A percentile compares a stretch with the other conserved stretches of the same genome.
Conservation (phyloP, 2,888 invertebrate species). For the Plagodis dolabraria region DNA sequence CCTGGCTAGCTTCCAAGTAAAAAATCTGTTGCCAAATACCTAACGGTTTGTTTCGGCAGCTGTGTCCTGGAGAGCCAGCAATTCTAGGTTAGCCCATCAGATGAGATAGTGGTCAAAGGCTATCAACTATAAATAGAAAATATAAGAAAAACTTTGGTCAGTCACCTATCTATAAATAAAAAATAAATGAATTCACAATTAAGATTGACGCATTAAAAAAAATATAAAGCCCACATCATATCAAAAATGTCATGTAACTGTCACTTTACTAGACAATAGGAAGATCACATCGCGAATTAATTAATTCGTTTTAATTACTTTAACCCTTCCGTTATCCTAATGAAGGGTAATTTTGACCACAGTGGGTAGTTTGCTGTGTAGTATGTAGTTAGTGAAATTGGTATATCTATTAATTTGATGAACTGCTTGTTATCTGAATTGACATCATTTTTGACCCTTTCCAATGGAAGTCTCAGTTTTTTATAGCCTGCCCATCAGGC, state of each 20-base stretch:
- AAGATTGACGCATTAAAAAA: slow-evolving; percentile 13
- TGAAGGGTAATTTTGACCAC: slow-evolving; percentile 40
- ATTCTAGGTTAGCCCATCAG: too few species aligned
- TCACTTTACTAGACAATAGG: slow-evolving; percentile 56
- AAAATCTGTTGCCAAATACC: too few species aligned
- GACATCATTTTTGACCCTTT: not conserved
- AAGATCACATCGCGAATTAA: slow-evolving; percentile 60
- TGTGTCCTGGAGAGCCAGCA: too few species aligned
- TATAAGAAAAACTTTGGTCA: too few species aligned
- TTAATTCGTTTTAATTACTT: slow-evolving; percentile 69
- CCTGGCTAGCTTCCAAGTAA: too few species aligned
- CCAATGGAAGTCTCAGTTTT: too few species aligned
- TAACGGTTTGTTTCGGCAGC: too few species aligned
- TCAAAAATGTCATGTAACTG: slow-evolving; percentile 68
- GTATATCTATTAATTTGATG: slow-evolving; percentile 16
- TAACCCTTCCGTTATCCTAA: slow-evolving; percentile 61
- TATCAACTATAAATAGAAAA: too few species aligned
- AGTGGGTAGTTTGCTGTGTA: slow-evolving; percentile 20
- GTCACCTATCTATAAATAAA: too few species aligned
- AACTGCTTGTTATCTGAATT: slow-evolving; percentile 3
- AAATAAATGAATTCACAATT: not conserved
- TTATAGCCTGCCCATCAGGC: too few species aligned
- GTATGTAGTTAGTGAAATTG: slow-evolving; percentile 15
- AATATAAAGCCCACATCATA: slow-evolving; percentile 66
- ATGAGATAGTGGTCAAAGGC: too few species aligned